Conservation (phyloP, 2,888 invertebrate genomes). For the Byasa hedistus region DNA sequence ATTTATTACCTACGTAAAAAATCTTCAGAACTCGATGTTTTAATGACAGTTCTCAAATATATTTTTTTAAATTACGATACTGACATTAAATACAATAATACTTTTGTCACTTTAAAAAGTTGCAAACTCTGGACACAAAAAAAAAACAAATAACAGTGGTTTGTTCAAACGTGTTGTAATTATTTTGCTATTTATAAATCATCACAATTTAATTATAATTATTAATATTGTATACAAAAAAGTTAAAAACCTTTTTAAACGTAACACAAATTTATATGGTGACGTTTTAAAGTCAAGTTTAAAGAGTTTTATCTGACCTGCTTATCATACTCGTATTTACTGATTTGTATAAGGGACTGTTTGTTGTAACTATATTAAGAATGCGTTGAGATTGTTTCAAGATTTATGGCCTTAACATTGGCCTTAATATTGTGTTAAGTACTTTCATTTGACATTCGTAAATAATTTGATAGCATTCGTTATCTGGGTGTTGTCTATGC, state of each 20-base stretch:
- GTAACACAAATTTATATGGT: neutral
- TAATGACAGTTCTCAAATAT: too few relatives aligned
- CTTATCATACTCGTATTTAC: slow-evolving; percentile 20
- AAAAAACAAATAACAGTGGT: too few relatives aligned
- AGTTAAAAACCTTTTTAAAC: neutral
- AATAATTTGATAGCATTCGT: slow-evolving; percentile 8
- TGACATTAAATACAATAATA: too few relatives aligned
- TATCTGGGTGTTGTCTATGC: slow-evolving; percentile 4
- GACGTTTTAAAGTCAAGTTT: slow-evolving; percentile 3
- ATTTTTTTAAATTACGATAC: too few relatives aligned
- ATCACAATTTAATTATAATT: too few relatives aligned
- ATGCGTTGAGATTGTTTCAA: slow-evolving; percentile 15
- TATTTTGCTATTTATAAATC: too few relatives aligned
- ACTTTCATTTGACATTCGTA: slow-evolving; percentile 26
- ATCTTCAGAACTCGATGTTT: too few relatives aligned
- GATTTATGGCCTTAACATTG: slow-evolving; percentile 28
- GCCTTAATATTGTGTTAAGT: slow-evolving; percentile 24
- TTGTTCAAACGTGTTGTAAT: too few relatives aligned
- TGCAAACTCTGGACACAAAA: too few relatives aligned
- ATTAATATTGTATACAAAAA: too few relatives aligned
- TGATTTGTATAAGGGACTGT: slow-evolving; percentile 16
- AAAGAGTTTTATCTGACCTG: slow-evolving; percentile 9
- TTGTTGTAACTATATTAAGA: slow-evolving; percentile 27
- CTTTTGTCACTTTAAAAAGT: too few relatives aligned
- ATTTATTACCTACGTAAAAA: too few relatives aligned